Evolutionary conservation across 2,888 invertebrate genomes (phyloP).

Genomic region (Danaus chrysippus): DNA sequence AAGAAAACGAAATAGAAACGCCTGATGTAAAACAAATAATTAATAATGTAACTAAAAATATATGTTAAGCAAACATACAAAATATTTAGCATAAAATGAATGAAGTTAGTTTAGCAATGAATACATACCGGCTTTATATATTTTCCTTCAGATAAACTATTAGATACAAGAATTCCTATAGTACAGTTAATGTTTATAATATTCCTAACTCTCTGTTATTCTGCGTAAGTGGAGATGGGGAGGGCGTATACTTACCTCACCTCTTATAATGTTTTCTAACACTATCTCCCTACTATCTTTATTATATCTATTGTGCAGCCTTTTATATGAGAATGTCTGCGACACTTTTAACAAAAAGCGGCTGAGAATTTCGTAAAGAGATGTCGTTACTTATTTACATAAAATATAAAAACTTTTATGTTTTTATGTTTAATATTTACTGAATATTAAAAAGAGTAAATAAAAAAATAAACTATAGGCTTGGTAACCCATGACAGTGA

Average conservation of each 20-base stretch:
- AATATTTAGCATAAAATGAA: too few species aligned
- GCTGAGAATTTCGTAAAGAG: neutral
- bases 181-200: neutral
- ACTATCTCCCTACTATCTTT: conserved; percentile 34
- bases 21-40: too few species aligned
- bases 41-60: too few species aligned
- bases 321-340: conserved; percentile 15
- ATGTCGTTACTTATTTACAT: neutral
- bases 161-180: neutral
- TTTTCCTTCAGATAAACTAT: neutral
- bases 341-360: conserved; percentile 4
- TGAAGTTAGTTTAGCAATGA: too few species aligned
- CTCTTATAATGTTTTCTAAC: conserved; percentile 23
- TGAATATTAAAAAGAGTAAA: neutral
- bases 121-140: neutral
- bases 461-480: neutral
- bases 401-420: neutral
- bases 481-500: neutral
- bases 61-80: too few species aligned
- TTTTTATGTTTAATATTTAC: neutral
- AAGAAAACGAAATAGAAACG: too few species aligned
- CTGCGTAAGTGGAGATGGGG: conserved; percentile 42
- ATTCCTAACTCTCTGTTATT: conserved; percentile 34
- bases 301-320: conserved; percentile 29
- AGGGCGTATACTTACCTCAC: conserved; percentile 36